Evolutionary conservation across 2,888 invertebrate species (phyloP).

Genomic region (Nephrocerus scutellatus): DNA sequence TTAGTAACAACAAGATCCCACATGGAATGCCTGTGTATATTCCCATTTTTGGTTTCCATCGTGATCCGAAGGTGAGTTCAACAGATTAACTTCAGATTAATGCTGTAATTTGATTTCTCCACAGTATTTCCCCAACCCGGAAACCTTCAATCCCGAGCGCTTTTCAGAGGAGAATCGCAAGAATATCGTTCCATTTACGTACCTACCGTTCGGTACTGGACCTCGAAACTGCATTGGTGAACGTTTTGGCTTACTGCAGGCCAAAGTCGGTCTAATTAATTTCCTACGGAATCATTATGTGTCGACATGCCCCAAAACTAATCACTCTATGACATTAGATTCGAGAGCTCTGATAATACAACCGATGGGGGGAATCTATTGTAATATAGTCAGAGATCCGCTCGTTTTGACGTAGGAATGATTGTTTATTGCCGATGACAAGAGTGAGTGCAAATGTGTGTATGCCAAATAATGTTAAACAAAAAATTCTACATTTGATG

Average conservation of each 20-base stretch:
- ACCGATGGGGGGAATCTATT: constrained; percentile 29
- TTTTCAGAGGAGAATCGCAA: constrained; percentile 37
- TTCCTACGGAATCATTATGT: constrained; percentile 41
- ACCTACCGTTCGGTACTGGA: constrained; percentile 41
- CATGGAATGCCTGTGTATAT: constrained; percentile 39
- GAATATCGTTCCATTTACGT: constrained; percentile 30
- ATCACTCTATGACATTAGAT: constrained; percentile 31
- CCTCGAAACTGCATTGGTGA: constrained; percentile 44
- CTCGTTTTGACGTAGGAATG: constrained; percentile 8
- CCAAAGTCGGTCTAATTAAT: constrained; percentile 39
- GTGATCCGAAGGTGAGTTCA: constrained; percentile 39
- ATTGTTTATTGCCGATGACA: too few species aligned
- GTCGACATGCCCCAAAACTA: constrained; percentile 27
- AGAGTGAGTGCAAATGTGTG: too few species aligned
- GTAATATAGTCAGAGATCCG: constrained; percentile 36
- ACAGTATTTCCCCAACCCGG: constrained; percentile 40
- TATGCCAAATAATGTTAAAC: too few species aligned
- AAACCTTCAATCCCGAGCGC: constrained; percentile 42
- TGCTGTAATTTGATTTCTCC: constrained; percentile 10
- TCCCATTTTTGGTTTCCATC: constrained; percentile 40
- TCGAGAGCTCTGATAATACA: constrained; percentile 36
- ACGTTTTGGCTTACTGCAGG: constrained; percentile 39
- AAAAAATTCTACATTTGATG: too few species aligned
- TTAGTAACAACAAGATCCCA: constrained; percentile 34
- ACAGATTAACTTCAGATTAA: not conserved